These are phyloP conservation scores for Macrostomum lignano DNA, from an alignment of 1,140 invertebrate species.

Conservation along the genomic window DNA sequence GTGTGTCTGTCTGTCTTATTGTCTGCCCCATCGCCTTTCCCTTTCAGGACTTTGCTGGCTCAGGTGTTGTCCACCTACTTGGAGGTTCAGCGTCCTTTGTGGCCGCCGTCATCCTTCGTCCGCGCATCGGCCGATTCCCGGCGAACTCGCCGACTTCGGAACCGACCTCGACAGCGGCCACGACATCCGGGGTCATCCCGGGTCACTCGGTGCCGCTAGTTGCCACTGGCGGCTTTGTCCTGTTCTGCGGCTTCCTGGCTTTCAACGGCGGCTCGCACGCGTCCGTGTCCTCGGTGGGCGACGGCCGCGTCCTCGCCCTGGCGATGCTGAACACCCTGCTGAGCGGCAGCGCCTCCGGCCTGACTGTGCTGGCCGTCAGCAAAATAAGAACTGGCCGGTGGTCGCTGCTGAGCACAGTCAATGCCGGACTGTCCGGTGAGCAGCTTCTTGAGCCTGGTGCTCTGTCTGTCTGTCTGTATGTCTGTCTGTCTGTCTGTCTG, in stretches of 20 bases:
- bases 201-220: constrained; percentile 14
- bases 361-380: constrained; percentile 21
- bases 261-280: constrained; percentile 32
- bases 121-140: constrained; percentile 27
- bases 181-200: constrained; percentile 13
- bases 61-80: constrained; percentile 30
- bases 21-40: too few relatives aligned
- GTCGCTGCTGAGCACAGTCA: constrained; percentile 28
- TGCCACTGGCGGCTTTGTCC: too few relatives aligned
- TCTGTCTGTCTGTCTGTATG: too few relatives aligned
- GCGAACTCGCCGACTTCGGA: constrained; percentile 11
- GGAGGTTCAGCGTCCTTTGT: constrained; percentile 32
- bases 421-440: too few relatives aligned
- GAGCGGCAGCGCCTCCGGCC: constrained; percentile 24
- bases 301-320: constrained; percentile 19
- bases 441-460: too few relatives aligned
- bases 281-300: constrained; percentile 22
- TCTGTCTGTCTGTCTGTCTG: too few relatives aligned
- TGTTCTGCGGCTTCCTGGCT: too few relatives aligned
- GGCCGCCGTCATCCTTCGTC: constrained; percentile 30
- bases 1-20: too few relatives aligned
- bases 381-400: too few relatives aligned
- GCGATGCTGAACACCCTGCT: constrained; percentile 30
- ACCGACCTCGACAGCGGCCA: too few relatives aligned
- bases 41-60: constrained; percentile 25